Conservation (phyloP, 2,113 vertebrate genomes). For the Lepidothrix coronata region DNA sequence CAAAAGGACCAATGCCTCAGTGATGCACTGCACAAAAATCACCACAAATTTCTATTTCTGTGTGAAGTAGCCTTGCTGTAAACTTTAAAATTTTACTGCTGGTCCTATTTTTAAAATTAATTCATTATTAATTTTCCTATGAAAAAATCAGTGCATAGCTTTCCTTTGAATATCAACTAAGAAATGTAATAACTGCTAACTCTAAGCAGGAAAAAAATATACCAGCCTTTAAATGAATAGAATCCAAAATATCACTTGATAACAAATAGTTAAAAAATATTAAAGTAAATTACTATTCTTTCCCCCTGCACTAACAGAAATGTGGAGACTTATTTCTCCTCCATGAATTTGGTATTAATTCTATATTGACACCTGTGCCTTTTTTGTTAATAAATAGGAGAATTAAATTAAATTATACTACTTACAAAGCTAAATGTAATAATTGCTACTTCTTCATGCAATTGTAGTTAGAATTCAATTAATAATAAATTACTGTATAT, state of each 20-base stretch:
- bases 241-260: neutral
- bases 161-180: neutral
- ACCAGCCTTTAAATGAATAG: neutral
- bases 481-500: neutral
- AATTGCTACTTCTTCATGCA: neutral
- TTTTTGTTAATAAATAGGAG: neutral
- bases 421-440: neutral
- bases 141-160: neutral
- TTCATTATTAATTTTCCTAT: neutral
- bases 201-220: neutral
- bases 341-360: neutral
- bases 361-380: neutral
- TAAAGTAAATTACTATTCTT: neutral
- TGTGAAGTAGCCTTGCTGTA: neutral
- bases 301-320: neutral
- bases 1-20: neutral
- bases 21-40: neutral
- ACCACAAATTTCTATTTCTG: neutral
- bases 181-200: neutral
- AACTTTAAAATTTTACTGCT: neutral
- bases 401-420: neutral
- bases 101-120: neutral
- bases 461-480: neutral
- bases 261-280: neutral
- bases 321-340: neutral